Conservation (phyloP, 1,140 invertebrate genomes). For the Hylaeus volcanicus region DNA sequence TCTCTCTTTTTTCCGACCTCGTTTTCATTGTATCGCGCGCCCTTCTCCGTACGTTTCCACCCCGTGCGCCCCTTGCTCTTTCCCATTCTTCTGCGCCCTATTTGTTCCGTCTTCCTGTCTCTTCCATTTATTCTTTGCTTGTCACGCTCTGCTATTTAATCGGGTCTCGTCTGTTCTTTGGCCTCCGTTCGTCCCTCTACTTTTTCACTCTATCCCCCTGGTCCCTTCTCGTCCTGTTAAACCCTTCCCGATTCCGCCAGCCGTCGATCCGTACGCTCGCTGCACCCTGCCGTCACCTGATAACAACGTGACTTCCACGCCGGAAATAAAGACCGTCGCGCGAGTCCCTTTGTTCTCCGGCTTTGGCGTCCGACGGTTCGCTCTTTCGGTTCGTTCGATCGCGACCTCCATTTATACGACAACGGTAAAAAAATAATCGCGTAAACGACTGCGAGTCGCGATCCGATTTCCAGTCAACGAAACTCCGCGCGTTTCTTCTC, state of each 20-base stretch:
- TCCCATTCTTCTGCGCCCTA: not conserved
- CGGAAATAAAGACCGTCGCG: conserved; percentile 40
- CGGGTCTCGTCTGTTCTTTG: conserved; percentile 9
- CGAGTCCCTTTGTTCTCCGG: conserved; percentile 38
- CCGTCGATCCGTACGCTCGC: conserved; percentile 14
- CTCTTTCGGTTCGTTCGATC: conserved; percentile 43
- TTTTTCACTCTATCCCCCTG: conserved; percentile 2
- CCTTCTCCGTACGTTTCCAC: not conserved
- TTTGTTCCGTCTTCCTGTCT: not conserved
- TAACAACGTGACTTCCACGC: conserved; percentile 33
- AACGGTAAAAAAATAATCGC: conserved; percentile 52
- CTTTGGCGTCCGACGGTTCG: conserved; percentile 17
- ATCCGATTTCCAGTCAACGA: not conserved
- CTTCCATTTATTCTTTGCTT: not conserved
- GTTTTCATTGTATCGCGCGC: not conserved
- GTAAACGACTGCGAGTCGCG: conserved; percentile 42
- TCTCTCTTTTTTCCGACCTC: not conserved
- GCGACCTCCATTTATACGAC: conserved; percentile 49
- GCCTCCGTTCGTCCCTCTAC: not conserved
- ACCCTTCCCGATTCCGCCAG: not conserved
- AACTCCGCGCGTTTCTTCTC: not conserved
- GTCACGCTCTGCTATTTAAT: conserved; percentile 26
- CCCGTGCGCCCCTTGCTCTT: too few species aligned
- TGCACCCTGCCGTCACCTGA: conserved; percentile 29
- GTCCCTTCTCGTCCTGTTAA: conserved; percentile 13